Base-by-base conservation (phyloP, 2,888 invertebrate genomes). In the Anthoptus insignis region DNA sequence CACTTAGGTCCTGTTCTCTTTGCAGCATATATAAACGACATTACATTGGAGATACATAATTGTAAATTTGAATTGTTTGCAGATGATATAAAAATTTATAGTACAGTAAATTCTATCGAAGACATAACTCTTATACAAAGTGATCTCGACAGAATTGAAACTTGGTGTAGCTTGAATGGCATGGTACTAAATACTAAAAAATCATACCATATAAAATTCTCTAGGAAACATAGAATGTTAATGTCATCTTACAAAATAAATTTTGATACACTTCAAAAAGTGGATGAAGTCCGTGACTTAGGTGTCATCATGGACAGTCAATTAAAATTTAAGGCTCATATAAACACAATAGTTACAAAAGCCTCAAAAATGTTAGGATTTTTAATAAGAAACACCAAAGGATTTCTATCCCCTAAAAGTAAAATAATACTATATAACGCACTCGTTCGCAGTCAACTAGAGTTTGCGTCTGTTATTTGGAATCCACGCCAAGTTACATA, bases 81-180 rank as follows among this genome's bases (percentile, higher is more conserved):
- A 0, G 72, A 73, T 37, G 71, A 73, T 45, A 29, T 73, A 16
- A 71, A 71, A 50, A n/a, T n/a, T n/a, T n/a, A n/a, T n/a, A n/a
- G n/a, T n/a, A n/a, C n/a, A n/a, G n/a, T n/a, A n/a, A n/a, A n/a
- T n/a, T n/a, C n/a, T n/a, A n/a, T n/a, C n/a, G n/a, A n/a, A n/a
- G n/a, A n/a, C n/a, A n/a, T n/a, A n/a, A n/a, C n/a, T n/a, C n/a
- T n/a, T 13, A 39, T 73, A 11, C 69, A 71, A 13, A 24, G 42
- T 0, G 68, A 73, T 34, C 14, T 68, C 0, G 16, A 68, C 56
- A 61, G 53, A 6, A 50, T 70, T 13, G 16, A 8, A 0, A 3
- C 11, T 6, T 73, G 67, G 70, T 70, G 71, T 52, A 1, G 16
- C 2, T 8, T 1, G 6, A 73, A 73, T 59, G 49, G 45, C 11